phyloP scores from a whole-genome alignment of 2,113 vertebrate genomes.

The Triplophysa siluroides region DNA sequence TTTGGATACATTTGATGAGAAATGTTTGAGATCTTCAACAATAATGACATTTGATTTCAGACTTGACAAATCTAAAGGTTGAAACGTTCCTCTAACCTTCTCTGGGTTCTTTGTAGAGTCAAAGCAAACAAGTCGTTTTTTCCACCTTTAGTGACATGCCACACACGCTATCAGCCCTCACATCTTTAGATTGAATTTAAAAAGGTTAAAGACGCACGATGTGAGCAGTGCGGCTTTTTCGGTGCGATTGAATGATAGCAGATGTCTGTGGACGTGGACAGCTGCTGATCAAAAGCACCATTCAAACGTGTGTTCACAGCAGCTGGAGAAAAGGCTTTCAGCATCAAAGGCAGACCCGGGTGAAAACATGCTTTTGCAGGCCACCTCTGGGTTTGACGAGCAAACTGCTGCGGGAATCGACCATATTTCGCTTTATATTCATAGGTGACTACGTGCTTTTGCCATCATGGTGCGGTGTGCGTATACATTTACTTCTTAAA shows the following conservation, averaged over 20 bases:
- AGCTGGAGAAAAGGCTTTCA: slow-evolving; percentile 7
- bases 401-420: slow-evolving; percentile 21
- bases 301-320: slow-evolving; percentile 28
- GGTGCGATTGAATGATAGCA: slow-evolving; percentile 14
- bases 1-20: too few species aligned
- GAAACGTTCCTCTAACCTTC: too few species aligned
- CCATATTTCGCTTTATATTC: background rate
- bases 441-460: background rate
- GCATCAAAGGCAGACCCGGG: slow-evolving; percentile 1
- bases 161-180: slow-evolving; percentile 56
- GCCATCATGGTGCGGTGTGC: background rate
- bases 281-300: slow-evolving; percentile 35
- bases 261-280: slow-evolving; percentile 20
- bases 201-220: background rate
- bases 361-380: slow-evolving; percentile 5
- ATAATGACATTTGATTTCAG: too few species aligned
- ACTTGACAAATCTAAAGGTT: too few species aligned
- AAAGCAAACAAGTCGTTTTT: background rate
- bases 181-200: background rate
- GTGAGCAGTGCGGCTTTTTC: background rate
- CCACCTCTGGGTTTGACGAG: slow-evolving; percentile 3
- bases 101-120: background rate
- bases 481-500: background rate
- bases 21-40: too few species aligned
- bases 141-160: slow-evolving; percentile 41